These are phyloP conservation scores for Microchrysa polita DNA, from an alignment of 2,888 invertebrate genomes.

Conservation along the genomic window DNA sequence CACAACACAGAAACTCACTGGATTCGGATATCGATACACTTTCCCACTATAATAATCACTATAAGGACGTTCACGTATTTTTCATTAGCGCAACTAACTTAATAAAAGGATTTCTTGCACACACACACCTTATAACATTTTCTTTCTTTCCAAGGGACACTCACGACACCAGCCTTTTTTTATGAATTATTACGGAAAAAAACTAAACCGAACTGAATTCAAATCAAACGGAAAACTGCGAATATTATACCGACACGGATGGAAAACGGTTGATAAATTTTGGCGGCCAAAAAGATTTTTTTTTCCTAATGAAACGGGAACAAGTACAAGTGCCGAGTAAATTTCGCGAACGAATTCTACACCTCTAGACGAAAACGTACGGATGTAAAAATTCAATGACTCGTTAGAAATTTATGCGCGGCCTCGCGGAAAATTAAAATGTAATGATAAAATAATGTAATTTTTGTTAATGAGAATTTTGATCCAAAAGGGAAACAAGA, in stretches of 20 bases:
- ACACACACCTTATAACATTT: neutral
- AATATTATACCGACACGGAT: neutral
- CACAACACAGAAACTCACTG: constrained; percentile 31
- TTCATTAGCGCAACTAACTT: neutral
- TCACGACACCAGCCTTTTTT: constrained; percentile 32
- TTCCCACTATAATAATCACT: neutral
- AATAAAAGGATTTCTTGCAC: neutral
- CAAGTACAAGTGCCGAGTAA: constrained; percentile 28
- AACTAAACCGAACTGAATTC: constrained; percentile 30
- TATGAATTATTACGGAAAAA: neutral
- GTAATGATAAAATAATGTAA: constrained; percentile 24
- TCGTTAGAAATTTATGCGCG: constrained; percentile 37
- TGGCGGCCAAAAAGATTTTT: constrained; percentile 43
- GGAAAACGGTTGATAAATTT: constrained; percentile 40
- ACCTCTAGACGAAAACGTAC: constrained; percentile 1
- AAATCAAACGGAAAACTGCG: constrained; percentile 14
- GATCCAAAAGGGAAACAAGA: constrained; percentile 51
- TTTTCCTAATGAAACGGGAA: constrained; percentile 6
- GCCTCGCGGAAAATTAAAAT: constrained; percentile 36
- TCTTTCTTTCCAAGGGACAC: constrained; percentile 4
- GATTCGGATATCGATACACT: constrained; percentile 25
- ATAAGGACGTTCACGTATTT: neutral
- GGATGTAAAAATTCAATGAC: neutral
- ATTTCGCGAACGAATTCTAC: constrained; percentile 22
- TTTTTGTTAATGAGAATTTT: constrained; percentile 47